Percentiles rank a stretch among this genome's conserved stretches.
Conservation (phyloP, 2,113 vertebrate species). For the Leptocoma aspasia region DNA sequence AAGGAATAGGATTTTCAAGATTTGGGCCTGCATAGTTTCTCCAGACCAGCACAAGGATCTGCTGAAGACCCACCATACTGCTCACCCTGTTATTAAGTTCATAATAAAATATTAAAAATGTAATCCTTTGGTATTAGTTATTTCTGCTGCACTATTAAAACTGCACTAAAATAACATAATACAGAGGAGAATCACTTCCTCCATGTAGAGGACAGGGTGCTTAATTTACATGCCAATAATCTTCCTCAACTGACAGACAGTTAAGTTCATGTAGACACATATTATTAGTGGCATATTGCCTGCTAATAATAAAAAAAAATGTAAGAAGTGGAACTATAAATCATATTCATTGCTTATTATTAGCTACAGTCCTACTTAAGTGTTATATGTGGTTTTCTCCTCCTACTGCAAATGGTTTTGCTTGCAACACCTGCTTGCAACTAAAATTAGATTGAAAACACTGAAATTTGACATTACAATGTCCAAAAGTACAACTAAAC, state of each 20-base stretch:
- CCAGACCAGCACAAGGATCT: neutral
- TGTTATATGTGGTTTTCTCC: neutral
- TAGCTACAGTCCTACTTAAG: neutral
- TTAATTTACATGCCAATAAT: slow-evolving; percentile 4
- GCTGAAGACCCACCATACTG: neutral
- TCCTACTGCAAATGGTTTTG: neutral
- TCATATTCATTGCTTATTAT: neutral
- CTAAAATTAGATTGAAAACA: neutral
- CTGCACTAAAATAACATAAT: neutral
- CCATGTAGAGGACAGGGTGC: neutral
- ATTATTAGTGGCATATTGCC: neutral
- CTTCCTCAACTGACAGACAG: neutral
- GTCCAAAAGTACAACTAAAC: neutral
- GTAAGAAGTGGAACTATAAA: neutral
- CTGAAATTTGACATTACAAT: neutral
- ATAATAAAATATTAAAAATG: neutral
- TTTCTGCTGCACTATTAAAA: neutral
- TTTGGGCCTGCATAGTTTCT: neutral
- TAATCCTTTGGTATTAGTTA: neutral
- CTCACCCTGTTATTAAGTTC: neutral
- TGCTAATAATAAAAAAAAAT: neutral
- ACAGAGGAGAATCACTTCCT: neutral
- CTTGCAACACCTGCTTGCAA: neutral
- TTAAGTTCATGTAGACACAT: neutral
- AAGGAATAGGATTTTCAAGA: neutral